Evolutionary conservation across 2,888 invertebrate genomes (phyloP).

Genomic region (Maniola hyperantus): DNA sequence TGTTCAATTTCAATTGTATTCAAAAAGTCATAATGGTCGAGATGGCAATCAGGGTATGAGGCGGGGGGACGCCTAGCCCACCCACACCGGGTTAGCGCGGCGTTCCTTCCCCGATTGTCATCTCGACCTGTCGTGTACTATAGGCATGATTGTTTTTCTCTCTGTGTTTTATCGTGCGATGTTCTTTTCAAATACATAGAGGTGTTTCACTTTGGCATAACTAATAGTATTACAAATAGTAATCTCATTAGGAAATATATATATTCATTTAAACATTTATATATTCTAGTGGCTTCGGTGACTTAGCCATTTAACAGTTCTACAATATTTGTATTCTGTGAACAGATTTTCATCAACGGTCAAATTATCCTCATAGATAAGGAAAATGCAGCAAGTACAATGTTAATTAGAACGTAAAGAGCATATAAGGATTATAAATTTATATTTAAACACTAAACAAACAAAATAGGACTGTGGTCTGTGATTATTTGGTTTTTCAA

Average conservation of each 20-base stretch:
- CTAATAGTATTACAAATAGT: not conserved
- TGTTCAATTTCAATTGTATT: no score
- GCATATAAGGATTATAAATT: not conserved
- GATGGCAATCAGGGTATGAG: no score
- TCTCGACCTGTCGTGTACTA: no score
- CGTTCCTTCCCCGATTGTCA: no score
- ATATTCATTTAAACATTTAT: not conserved
- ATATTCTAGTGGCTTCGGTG: not conserved
- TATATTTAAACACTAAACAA: no score
- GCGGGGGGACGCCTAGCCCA: no score
- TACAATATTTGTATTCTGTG: not conserved
- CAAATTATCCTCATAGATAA: not conserved
- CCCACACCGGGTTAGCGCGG: no score
- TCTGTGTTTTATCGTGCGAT: no score
- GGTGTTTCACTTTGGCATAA: not conserved
- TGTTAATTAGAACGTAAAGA: not conserved
- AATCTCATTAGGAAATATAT: slow-evolving; percentile 5
- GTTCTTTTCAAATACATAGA: not conserved
- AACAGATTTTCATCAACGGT: not conserved
- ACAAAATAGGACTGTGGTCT: no score
- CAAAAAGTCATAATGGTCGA: no score
- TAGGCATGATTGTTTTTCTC: no score
- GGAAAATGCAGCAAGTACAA: slow-evolving; percentile 2
- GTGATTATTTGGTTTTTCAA: no score
- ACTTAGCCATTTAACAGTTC: not conserved